Evolutionary conservation across 2,888 invertebrate genomes (phyloP).

Genomic region (Lutraria lutraria): DNA sequence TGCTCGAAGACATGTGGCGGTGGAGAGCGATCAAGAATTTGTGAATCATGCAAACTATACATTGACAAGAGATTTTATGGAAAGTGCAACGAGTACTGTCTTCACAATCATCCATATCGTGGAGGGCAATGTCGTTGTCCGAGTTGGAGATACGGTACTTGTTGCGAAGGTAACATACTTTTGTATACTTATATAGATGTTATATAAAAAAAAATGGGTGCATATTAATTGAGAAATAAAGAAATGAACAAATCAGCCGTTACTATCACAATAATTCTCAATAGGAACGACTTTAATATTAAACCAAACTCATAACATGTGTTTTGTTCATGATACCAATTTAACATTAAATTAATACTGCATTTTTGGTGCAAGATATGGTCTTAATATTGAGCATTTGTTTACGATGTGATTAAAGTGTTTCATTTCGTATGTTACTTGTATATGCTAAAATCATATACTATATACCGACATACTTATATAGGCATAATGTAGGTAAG

Average conservation of each 20-base stretch:
- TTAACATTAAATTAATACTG: background rate
- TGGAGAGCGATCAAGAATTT: background rate
- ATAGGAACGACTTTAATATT: background rate
- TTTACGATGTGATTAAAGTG: too few relatives aligned
- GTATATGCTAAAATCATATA: too few relatives aligned
- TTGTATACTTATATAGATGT: background rate
- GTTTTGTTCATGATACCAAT: background rate
- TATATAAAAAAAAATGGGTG: background rate
- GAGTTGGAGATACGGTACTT: background rate
- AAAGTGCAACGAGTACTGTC: background rate
- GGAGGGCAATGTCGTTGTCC: background rate
- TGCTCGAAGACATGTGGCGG: slow-evolving; percentile 18
- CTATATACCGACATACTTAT: too few relatives aligned
- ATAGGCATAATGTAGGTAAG: too few relatives aligned
- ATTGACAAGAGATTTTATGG: background rate
- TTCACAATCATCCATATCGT: background rate
- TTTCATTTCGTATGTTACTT: too few relatives aligned
- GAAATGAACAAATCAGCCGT: background rate
- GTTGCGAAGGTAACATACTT: slow-evolving; percentile 13
- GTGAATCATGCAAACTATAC: background rate
- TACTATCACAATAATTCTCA: background rate
- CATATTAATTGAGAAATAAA: background rate
- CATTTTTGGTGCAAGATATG: too few relatives aligned
- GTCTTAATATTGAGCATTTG: too few relatives aligned
- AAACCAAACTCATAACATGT: background rate